Conservation (phyloP, 2,797 vertebrate species). For the Hoplostethus mediterraneus region DNA sequence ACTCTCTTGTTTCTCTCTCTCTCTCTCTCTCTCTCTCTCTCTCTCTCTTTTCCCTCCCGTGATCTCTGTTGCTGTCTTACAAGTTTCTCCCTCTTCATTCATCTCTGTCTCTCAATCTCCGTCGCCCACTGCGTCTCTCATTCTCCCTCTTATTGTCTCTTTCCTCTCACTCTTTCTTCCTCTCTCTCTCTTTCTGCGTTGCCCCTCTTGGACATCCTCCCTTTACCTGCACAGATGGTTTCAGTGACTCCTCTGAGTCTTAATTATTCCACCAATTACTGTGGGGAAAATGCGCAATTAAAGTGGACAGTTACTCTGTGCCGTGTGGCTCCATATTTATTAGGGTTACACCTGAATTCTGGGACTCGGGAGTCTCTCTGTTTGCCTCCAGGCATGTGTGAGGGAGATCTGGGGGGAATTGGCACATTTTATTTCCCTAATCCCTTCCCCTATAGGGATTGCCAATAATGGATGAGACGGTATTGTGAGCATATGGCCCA, state of each 20-base stretch:
- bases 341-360: conserved; percentile 77
- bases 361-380: conserved; percentile 56
- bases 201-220: conserved; percentile 60
- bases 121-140: not conserved
- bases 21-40: conserved; percentile 29
- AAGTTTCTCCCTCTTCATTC: conserved; percentile 10
- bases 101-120: not conserved
- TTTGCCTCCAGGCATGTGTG: conserved; percentile 56
- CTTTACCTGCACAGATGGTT: conserved; percentile 83
- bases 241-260: conserved; percentile 83
- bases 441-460: conserved; percentile 50
- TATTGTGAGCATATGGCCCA: conserved; percentile 56
- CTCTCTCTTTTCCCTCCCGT: not conserved
- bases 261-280: conserved; percentile 86
- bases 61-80: conserved; percentile 14
- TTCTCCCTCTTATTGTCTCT: conserved; percentile 1
- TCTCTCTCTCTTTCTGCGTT: conserved; percentile 16
- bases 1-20: conserved; percentile 35
- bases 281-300: conserved; percentile 84
- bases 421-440: conserved; percentile 58
- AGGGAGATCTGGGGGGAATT: conserved; percentile 61
- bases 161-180: conserved; percentile 2
- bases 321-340: conserved; percentile 76
- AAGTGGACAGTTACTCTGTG: conserved; percentile 74
- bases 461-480: conserved; percentile 53